Evolutionary conservation across 2,888 invertebrate genomes (phyloP), one percentile per base, ranked within the genome.

Genomic region (Elysia crispata): DNA sequence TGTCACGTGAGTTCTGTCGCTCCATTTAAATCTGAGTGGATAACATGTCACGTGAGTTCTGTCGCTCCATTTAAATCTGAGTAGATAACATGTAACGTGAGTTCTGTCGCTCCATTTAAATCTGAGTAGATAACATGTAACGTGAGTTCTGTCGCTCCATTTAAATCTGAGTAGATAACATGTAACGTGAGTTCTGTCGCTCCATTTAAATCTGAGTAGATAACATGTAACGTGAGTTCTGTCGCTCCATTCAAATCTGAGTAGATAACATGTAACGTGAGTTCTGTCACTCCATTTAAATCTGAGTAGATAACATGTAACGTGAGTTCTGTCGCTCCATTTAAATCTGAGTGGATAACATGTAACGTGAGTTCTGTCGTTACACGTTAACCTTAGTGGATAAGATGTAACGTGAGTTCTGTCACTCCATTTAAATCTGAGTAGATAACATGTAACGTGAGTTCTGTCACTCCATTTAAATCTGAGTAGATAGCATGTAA

Each of bases 81-180:
- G 50, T 77, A 77, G 79, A 79, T 80, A 25, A 72, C 77, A n/a
- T 80, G 78, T 23, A 57, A 62, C 41, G 75, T 79, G 62, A 50
- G 57, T 76, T 1, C 11, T 5, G 1, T 60, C 18, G 23, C 6
- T 64, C 20, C 20, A 20, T 28, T 20, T 28, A 20, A 28, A 30
- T 67, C 28, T 28, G 23, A 20, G 23, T 67, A 30, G 23, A 20
- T 28, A 6, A 23, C 20, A 8, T 23, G 30, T 28, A 1, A 20
- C 5, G 30, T 67, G 20, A 28, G 23, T 67, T 6, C 30, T 3
- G 30, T 3, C 8, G 30, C 20, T 67, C 20, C 28, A 15, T 28
- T 28, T 50, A 31, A 23, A 54, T 15, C 20, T 54, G 20, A 20
- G 54, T 13, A 20, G 13, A 54, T 20, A 54, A 54, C 54, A 54